Evolutionary conservation across 1,140 invertebrate species (phyloP).

Genomic region (Hyles euphorbiae): DNA sequence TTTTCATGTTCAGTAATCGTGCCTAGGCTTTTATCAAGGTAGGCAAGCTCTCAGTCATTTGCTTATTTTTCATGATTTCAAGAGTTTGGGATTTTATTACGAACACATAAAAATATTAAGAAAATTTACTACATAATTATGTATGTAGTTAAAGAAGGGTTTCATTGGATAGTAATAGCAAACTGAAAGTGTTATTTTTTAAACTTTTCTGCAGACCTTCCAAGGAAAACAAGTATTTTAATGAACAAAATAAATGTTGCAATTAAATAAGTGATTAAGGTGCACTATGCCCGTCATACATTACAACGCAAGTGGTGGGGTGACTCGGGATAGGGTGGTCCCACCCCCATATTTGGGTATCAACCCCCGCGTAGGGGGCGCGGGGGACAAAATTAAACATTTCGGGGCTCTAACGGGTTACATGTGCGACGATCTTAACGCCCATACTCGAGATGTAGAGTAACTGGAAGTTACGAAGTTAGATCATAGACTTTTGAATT

Average conservation of each 20-base stretch:
- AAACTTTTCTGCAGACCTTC: conserved; percentile 31
- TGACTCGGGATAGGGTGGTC: conserved; percentile 22
- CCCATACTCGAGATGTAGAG: conserved; percentile 13
- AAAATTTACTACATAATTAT: too few relatives aligned
- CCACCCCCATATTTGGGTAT: conserved; percentile 5
- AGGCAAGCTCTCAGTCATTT: too few relatives aligned
- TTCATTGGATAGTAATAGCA: too few relatives aligned
- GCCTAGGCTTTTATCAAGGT: too few relatives aligned
- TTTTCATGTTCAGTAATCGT: too few relatives aligned
- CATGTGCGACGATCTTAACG: conserved; percentile 43
- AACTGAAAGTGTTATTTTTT: too few relatives aligned
- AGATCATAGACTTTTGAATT: neutral
- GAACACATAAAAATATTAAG: too few relatives aligned
- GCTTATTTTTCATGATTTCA: too few relatives aligned
- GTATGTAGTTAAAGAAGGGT: too few relatives aligned
- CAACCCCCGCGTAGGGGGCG: conserved; percentile 21
- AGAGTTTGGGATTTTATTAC: too few relatives aligned
- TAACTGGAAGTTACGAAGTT: neutral
- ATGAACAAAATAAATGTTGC: conserved; percentile 73
- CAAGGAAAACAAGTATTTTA: conserved; percentile 59
- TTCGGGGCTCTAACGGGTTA: conserved; percentile 53
- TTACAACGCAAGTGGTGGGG: conserved; percentile 54
- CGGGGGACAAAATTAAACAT: conserved; percentile 66
- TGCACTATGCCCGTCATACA: conserved; percentile 67
- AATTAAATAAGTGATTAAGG: conserved; percentile 72